A percentile compares a stretch with the other conserved stretches of the same genome.
phyloP scores from a whole-genome alignment of 2,113 vertebrate species.

The Microtus pennsylvanicus region DNA sequence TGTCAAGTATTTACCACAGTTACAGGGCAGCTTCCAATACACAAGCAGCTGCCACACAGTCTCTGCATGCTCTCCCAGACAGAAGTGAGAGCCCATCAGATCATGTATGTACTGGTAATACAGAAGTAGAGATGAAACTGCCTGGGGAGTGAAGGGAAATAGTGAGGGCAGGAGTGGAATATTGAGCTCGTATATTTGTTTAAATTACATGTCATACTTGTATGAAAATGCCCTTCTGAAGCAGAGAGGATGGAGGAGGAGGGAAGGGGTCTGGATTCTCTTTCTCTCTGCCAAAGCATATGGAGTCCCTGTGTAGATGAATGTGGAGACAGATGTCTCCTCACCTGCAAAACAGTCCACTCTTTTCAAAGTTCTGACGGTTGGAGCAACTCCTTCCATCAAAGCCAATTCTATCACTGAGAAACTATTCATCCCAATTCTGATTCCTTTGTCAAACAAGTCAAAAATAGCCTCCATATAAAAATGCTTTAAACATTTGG shows the following conservation, averaged over 20 bases:
- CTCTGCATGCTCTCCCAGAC: background rate
- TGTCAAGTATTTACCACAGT: background rate
- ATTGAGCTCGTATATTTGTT: background rate
- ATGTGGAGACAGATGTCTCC: background rate
- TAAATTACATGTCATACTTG: background rate
- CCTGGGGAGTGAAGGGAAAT: background rate
- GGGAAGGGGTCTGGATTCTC: background rate
- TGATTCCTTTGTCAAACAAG: background rate
- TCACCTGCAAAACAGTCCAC: background rate
- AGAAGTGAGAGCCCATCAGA: background rate
- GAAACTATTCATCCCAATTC: background rate
- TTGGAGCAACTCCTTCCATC: background rate
- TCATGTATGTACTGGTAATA: too few relatives aligned
- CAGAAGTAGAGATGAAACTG: background rate
- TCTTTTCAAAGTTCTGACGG: background rate
- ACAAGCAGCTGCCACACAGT: background rate
- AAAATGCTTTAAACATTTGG: background rate
- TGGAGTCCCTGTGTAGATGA: background rate
- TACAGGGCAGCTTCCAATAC: background rate
- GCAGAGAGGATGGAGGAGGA: too few relatives aligned
- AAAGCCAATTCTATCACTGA: background rate
- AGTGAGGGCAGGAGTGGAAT: background rate
- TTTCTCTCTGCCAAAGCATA: background rate
- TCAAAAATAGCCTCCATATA: background rate
- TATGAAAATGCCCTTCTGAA: background rate